Percentiles rank a stretch among this genome's conserved stretches.
Conservation (phyloP, 1,140 invertebrate genomes). For the Pinna nobilis region DNA sequence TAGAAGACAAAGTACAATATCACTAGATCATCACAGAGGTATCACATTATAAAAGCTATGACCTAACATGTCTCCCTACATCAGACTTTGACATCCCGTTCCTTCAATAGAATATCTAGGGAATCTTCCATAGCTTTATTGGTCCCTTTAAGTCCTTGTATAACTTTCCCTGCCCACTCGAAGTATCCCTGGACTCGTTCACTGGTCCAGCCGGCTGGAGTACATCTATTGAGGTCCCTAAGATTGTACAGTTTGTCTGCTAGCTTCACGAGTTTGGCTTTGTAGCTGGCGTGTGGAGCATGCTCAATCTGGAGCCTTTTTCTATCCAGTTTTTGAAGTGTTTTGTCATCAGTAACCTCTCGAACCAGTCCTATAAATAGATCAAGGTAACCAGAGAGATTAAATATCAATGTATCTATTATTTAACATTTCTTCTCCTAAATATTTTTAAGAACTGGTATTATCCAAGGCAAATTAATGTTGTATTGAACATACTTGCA, state of each 20-base stretch:
- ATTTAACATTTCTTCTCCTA: neutral
- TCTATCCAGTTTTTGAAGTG: constrained; percentile 79
- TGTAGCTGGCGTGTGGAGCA: constrained; percentile 77
- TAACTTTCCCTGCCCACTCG: constrained; percentile 84
- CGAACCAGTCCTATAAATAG: constrained; percentile 66
- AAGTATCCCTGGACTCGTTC: constrained; percentile 81
- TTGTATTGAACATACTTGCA: too few relatives aligned
- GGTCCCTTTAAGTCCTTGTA: constrained; percentile 81
- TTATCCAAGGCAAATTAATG: too few relatives aligned
- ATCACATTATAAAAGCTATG: neutral
- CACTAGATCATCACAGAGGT: neutral
- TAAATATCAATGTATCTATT: neutral
- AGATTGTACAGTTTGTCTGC: constrained; percentile 93
- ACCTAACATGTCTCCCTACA: neutral
- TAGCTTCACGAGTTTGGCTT: constrained; percentile 88
- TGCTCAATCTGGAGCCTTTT: constrained; percentile 84
- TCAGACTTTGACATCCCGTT: constrained; percentile 49
- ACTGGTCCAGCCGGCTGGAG: constrained; percentile 81
- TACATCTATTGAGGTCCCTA: constrained; percentile 81
- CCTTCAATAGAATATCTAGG: constrained; percentile 79
- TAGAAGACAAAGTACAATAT: neutral
- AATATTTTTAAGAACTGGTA: too few relatives aligned
- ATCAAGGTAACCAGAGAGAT: neutral
- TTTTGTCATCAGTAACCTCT: constrained; percentile 85
- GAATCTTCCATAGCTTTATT: constrained; percentile 80